These are phyloP conservation scores for Paelopatides confundens DNA, from an alignment of 53 echinoderm and acorn worm genomes.

Conservation along the genomic window DNA sequence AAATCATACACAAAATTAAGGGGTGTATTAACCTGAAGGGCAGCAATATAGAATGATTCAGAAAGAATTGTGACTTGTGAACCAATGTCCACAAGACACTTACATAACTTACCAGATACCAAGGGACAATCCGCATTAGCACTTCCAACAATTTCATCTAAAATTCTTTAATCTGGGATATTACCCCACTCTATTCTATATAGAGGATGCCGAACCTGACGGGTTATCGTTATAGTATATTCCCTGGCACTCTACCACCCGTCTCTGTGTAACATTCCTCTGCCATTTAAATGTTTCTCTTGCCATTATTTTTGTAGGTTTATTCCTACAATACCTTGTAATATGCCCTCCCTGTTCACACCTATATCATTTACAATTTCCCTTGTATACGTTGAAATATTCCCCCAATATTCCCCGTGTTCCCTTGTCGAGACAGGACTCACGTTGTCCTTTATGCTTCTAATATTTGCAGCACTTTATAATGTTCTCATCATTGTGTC, in stretches of 20 bases:
- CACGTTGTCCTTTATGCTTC: not conserved
- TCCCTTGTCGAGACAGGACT: not conserved
- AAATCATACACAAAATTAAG: not conserved
- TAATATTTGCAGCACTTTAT: not conserved
- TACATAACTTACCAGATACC: not conserved
- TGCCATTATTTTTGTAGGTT: not conserved
- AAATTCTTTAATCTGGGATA: not conserved
- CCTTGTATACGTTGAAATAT: not conserved
- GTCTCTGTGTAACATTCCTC: conserved; percentile 10
- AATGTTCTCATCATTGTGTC: not conserved
- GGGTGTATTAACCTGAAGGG: not conserved
- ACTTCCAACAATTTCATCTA: not conserved
- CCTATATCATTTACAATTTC: not conserved
- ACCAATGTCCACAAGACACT: not conserved
- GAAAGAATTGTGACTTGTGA: not conserved
- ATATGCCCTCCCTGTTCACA: conserved; percentile 5
- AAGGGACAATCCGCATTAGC: not conserved
- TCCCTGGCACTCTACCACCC: conserved; percentile 7
- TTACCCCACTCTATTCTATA: not conserved
- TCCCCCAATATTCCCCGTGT: not conserved
- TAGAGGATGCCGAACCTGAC: not conserved
- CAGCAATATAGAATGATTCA: not conserved
- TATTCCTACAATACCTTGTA: not conserved
- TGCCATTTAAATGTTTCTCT: conserved; percentile 13
- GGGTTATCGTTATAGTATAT: no score